phyloP scores from a whole-genome alignment of 1,140 invertebrate species.

The Rhagoletis pomonella region DNA sequence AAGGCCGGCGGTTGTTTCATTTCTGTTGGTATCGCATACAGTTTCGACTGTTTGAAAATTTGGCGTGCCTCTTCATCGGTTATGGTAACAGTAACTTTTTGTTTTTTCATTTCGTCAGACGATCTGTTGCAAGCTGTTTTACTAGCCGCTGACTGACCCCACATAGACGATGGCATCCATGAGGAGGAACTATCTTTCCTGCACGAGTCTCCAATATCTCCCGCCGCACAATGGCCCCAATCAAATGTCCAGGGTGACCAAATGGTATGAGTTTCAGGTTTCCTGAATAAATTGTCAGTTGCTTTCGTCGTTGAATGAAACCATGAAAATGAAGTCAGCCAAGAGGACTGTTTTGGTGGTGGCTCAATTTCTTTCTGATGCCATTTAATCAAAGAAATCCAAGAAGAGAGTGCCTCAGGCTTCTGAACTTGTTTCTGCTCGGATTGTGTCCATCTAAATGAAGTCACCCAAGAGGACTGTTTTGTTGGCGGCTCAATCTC shows the following conservation, averaged over 20 bases:
- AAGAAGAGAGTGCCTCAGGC: not conserved
- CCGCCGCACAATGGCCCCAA: not conserved
- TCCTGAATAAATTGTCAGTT: too few species aligned
- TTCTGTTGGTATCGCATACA: conserved; percentile 65
- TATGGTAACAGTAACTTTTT: not conserved
- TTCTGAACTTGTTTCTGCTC: not conserved
- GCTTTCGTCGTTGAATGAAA: not conserved
- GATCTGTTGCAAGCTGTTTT: not conserved
- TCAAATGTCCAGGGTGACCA: too few species aligned
- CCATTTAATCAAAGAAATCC: not conserved
- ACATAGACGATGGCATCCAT: not conserved
- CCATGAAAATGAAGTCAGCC: too few species aligned
- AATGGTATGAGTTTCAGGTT: too few species aligned
- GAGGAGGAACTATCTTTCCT: not conserved
- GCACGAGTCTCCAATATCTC: not conserved
- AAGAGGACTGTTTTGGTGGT: too few species aligned
- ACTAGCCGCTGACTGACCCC: not conserved
- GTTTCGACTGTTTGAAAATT: conserved; percentile 62
- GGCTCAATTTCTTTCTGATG: not conserved
- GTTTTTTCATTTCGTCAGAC: not conserved
- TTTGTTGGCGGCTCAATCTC: not conserved
- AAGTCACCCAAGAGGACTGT: not conserved
- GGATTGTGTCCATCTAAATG: not conserved
- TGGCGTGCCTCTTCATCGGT: conserved; percentile 63
- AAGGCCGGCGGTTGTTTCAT: conserved; percentile 68